Conservation (phyloP, 1,140 invertebrate species). For the Drosophila chauvacae region DNA sequence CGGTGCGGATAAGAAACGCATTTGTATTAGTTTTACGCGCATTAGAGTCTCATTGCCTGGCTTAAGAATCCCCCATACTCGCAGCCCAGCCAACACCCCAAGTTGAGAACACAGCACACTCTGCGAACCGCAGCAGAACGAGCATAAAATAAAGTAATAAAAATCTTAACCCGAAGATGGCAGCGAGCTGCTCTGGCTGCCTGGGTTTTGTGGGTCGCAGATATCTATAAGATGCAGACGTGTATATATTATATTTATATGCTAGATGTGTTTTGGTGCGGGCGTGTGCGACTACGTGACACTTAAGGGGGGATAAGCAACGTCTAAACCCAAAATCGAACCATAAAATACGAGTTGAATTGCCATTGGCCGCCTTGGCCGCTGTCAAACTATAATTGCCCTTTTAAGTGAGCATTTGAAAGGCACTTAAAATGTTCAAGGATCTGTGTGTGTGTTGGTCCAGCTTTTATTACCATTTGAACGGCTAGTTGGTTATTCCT, state of each 20-base stretch:
- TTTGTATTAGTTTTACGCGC: slow-evolving; percentile 83
- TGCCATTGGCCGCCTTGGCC: slow-evolving; percentile 45
- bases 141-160: slow-evolving; percentile 83
- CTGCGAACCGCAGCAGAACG: slow-evolving; percentile 52
- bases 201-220: slow-evolving; percentile 24
- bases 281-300: slow-evolving; percentile 59
- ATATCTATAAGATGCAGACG: slow-evolving; percentile 74
- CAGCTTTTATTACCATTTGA: background rate
- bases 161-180: slow-evolving; percentile 67
- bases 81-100: background rate
- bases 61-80: slow-evolving; percentile 52
- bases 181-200: slow-evolving; percentile 4
- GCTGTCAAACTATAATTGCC: slow-evolving; percentile 67
- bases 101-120: slow-evolving; percentile 14
- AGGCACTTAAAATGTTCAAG: slow-evolving; percentile 9
- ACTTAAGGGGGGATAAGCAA: slow-evolving; percentile 75
- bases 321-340: slow-evolving; percentile 73
- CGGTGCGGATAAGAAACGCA: slow-evolving; percentile 75
- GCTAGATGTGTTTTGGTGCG: slow-evolving; percentile 29
- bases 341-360: slow-evolving; percentile 72
- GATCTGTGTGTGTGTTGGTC: background rate
- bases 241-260: slow-evolving; percentile 60
- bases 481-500: too few species aligned
- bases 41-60: slow-evolving; percentile 82
- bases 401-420: slow-evolving; percentile 61